phyloP scores from a whole-genome alignment of 2,888 invertebrate genomes.

The Pristionchus mayeri region DNA sequence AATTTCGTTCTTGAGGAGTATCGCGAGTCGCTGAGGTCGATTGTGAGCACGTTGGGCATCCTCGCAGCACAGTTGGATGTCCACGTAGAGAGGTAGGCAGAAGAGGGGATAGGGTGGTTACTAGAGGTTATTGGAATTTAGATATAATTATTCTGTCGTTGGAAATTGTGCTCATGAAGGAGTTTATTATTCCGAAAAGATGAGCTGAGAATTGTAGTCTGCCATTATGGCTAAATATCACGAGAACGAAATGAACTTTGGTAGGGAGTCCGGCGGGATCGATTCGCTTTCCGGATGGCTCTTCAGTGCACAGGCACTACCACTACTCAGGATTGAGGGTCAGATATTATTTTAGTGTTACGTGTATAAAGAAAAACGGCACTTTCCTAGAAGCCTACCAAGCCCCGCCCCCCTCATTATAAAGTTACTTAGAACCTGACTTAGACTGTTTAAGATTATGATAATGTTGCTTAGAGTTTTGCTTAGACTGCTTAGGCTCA shows the following conservation, averaged over 20 bases:
- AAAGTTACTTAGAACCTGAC: no score
- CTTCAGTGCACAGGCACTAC: neutral
- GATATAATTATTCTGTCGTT: neutral
- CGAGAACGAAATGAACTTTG: no score
- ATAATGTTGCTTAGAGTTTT: no score
- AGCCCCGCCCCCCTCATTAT: no score
- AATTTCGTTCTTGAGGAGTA: no score
- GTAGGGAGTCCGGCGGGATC: constrained; percentile 21
- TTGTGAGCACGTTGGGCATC: neutral
- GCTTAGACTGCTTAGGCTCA: no score
- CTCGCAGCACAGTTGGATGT: constrained; percentile 36
- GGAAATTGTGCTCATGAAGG: neutral
- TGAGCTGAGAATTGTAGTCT: no score
- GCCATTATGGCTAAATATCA: no score
- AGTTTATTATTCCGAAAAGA: neutral
- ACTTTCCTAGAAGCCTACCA: no score
- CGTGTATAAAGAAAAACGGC: no score
- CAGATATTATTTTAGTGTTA: neutral
- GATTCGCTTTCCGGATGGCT: constrained; percentile 44
- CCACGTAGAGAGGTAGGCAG: constrained; percentile 6
- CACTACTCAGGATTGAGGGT: constrained; percentile 20
- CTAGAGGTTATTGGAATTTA: neutral
- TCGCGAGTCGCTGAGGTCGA: neutral
- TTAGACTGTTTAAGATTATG: no score
- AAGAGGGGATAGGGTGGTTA: neutral